Base-by-base conservation (phyloP, 2,888 invertebrate species). In the Tineola bisselliella region DNA sequence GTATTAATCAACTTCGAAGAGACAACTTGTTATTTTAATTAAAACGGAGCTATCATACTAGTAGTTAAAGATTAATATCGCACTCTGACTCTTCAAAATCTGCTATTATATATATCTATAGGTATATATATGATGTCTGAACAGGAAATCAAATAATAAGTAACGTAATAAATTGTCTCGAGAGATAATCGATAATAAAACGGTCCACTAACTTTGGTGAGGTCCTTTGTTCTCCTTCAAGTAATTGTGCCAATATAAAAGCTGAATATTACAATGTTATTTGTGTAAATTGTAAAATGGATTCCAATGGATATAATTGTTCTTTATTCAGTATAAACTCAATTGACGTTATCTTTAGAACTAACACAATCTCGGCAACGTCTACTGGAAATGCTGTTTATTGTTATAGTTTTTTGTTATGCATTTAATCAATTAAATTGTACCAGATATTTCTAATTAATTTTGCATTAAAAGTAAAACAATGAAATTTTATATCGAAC, bases 111-210 rank as follows among this genome's bases (percentile, higher is more conserved):
- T 38, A 48, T 48, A 48, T 17, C 2, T 48, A 48, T 48, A 48
- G 13, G 2, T 15, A 43, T n/a, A 43, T n/a, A n/a, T n/a, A 48
- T n/a, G 48, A 48, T 15, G 17, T 48, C 48, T 8, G 48, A 48
- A 48, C 48, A 48, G 48, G 48, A 48, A 48, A 48, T 48, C 48
- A 17, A 48, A 48, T 48, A 48, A 48, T 48, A 48, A 48, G 48
- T 48, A 48, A 15, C 48, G 48, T 48, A 48, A 48, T 48, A 48
- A 48, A 48, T 48, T 48, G 48, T 48, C 48, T 48, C 48, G 48
- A 48, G 48, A 48, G 13, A 48, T 48, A 48, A 48, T 48, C 48
- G 48, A 48, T 48, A 48, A 48, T 48, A 17, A 15, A 48, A 48
- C 48, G 48, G 15, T 48, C 15, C 48, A 48, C 48, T 48, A 13